These are phyloP conservation scores for Hemitrygon akajei DNA, from an alignment of 2,797 vertebrate genomes.

Conservation along the genomic window DNA sequence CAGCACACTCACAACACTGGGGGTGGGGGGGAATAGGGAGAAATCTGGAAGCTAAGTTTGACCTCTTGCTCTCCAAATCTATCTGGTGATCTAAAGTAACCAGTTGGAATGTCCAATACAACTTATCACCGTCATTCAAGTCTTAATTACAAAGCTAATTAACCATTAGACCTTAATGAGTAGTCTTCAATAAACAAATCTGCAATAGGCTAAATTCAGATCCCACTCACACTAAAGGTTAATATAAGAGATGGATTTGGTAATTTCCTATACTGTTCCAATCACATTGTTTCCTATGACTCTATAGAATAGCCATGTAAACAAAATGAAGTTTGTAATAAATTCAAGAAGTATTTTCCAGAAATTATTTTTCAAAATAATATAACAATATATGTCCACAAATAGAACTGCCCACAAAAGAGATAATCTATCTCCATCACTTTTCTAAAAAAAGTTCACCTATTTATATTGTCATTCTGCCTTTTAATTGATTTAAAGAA, in stretches of 20 bases:
- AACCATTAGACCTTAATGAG: not conserved
- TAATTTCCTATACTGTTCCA: not conserved
- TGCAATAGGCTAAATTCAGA: not conserved
- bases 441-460: not conserved
- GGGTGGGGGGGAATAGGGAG: not conserved
- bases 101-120: not conserved
- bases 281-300: not conserved
- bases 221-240: not conserved
- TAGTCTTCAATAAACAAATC: not conserved
- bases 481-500: not conserved
- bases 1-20: not conserved
- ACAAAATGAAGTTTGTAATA: not conserved
- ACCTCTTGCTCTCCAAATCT: not conserved
- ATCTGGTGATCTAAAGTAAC: not conserved
- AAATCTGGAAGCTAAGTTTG: not conserved
- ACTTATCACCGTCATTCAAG: not conserved
- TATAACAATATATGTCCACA: not conserved
- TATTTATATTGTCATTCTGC: not conserved
- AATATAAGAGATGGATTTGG: not conserved
- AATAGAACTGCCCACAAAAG: not conserved
- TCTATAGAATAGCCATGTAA: too few relatives aligned
- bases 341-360: not conserved
- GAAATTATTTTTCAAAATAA: not conserved
- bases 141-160: not conserved
- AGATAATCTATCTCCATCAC: not conserved